These are phyloP conservation scores for Drosophila pachea DNA, from an alignment of 1,140 invertebrate species.

Conservation along the genomic window DNA sequence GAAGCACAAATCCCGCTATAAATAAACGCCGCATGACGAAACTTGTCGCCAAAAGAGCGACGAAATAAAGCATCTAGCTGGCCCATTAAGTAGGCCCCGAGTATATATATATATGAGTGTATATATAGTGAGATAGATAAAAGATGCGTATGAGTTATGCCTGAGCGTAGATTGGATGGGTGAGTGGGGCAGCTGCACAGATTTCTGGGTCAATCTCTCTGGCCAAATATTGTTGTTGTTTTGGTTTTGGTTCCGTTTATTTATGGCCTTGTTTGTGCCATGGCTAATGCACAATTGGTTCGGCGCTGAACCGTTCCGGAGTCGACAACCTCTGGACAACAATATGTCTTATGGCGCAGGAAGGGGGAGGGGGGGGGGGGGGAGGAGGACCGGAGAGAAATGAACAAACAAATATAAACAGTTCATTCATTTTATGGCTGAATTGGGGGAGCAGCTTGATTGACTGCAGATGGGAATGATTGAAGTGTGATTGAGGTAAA, in stretches of 20 bases:
- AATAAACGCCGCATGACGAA: conserved; percentile 44
- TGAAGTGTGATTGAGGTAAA: neutral
- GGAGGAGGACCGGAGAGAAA: too few relatives aligned
- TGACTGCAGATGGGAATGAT: too few relatives aligned
- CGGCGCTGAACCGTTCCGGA: conserved; percentile 1
- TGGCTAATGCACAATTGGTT: conserved; percentile 3
- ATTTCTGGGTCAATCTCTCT: conserved; percentile 41
- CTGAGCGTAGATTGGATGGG: neutral
- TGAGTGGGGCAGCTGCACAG: conserved; percentile 22
- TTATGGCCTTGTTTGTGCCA: conserved; percentile 1
- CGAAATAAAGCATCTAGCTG: conserved; percentile 12
- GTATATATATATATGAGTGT: conserved; percentile 42
- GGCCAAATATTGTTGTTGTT: conserved; percentile 1
- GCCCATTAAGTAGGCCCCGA: conserved; percentile 18
- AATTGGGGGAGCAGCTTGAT: too few relatives aligned
- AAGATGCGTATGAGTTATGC: conserved; percentile 17
- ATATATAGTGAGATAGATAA: conserved; percentile 4
- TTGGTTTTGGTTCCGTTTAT: conserved; percentile 2
- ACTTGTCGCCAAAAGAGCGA: conserved; percentile 62
- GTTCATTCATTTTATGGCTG: too few relatives aligned
- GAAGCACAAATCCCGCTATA: conserved; percentile 32
- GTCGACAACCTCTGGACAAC: neutral
- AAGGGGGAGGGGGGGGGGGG: too few relatives aligned
- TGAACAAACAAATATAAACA: too few relatives aligned
- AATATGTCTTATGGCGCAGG: too few relatives aligned